Conservation (phyloP, 2,797 vertebrate genomes). For the Anguilla megastoma region DNA sequence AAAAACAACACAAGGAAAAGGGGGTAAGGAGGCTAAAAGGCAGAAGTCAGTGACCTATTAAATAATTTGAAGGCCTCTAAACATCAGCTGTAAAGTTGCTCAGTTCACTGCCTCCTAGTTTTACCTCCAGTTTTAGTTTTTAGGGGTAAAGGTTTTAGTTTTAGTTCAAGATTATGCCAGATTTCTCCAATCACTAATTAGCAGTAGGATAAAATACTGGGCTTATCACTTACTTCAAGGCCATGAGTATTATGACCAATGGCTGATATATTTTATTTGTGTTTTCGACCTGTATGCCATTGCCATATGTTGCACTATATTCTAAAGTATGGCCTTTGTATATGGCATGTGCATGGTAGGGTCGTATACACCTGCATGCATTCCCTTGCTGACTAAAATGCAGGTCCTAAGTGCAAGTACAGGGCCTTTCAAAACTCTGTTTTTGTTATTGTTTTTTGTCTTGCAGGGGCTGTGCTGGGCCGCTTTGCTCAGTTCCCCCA, state of each 20-base stretch:
- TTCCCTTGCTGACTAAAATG: neutral
- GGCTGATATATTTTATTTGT: too few species aligned
- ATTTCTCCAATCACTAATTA: too few species aligned
- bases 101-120: too few species aligned
- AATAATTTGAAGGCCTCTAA: too few species aligned
- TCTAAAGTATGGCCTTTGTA: neutral
- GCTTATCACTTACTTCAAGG: neutral
- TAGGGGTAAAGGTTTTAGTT: too few species aligned
- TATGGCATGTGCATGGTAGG: neutral
- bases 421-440: neutral
- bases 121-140: too few species aligned
- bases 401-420: neutral
- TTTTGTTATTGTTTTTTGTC: neutral
- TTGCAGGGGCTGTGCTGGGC: conserved; percentile 13
- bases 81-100: too few species aligned
- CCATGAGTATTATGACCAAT: neutral
- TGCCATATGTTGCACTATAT: neutral
- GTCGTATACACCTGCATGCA: neutral
- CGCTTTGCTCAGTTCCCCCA: conserved; percentile 2
- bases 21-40: too few species aligned
- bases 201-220: too few species aligned
- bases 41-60: too few species aligned
- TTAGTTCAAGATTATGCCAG: too few species aligned
- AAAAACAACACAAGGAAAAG: too few species aligned
- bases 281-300: neutral